Conservation (phyloP, 2,797 vertebrate species). For the Catostomus latipinnis region DNA sequence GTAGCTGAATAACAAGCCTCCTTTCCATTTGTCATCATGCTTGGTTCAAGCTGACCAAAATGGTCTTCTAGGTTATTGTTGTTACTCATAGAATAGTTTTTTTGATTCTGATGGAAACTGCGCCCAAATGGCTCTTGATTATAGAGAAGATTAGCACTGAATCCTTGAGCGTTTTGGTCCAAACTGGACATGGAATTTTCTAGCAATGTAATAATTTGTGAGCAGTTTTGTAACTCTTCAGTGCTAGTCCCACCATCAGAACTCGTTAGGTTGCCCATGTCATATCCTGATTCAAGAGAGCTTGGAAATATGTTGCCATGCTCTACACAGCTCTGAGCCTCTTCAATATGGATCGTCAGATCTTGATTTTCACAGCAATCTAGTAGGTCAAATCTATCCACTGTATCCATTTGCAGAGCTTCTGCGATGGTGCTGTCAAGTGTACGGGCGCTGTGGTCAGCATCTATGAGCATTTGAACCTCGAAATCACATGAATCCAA, state of each 20-base stretch:
- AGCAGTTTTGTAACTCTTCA: conserved; percentile 14
- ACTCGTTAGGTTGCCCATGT: conserved; percentile 8
- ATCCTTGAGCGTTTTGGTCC: conserved; percentile 23
- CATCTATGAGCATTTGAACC: conserved; percentile 66
- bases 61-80: conserved; percentile 13
- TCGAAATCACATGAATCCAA: conserved; percentile 74
- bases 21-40: conserved; percentile 12
- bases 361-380: conserved; percentile 50
- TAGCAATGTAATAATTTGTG: not conserved
- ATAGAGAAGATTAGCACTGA: not conserved
- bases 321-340: conserved; percentile 30
- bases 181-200: conserved; percentile 8
- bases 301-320: conserved; percentile 48
- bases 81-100: not conserved
- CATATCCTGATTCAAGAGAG: conserved; percentile 1
- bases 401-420: conserved; percentile 66
- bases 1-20: conserved; percentile 5
- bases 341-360: conserved; percentile 53
- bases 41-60: not conserved
- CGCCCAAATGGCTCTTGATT: not conserved
- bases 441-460: not conserved
- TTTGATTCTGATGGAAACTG: conserved; percentile 24
- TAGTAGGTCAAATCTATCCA: conserved; percentile 65
- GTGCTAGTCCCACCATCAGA: not conserved
- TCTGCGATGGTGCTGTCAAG: conserved; percentile 42